Conservation (phyloP, 1,140 invertebrate species). For the Drosophila nebulosa region DNA sequence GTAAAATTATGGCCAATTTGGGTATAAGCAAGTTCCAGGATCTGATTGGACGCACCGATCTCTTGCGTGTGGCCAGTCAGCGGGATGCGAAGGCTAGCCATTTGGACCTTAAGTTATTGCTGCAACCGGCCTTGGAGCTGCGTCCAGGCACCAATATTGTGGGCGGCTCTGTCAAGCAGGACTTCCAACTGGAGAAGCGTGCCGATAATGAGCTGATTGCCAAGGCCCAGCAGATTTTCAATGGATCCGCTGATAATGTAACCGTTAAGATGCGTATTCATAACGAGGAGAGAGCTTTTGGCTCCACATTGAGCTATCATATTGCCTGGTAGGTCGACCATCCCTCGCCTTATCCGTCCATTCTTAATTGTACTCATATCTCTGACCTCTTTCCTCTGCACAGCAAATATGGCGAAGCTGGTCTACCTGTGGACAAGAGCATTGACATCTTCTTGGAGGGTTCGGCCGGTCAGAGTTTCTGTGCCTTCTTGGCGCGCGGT, state of each 20-base stretch:
- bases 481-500: slow-evolving; percentile 97
- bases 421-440: slow-evolving; percentile 90
- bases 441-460: slow-evolving; percentile 94
- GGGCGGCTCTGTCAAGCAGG: slow-evolving; percentile 93
- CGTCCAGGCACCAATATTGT: slow-evolving; percentile 94
- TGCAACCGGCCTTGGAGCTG: slow-evolving; percentile 94
- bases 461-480: slow-evolving; percentile 99
- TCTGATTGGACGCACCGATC: slow-evolving; percentile 95
- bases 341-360: no score
- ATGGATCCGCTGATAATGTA: slow-evolving; percentile 86
- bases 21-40: slow-evolving; percentile 96
- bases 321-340: slow-evolving; percentile 95
- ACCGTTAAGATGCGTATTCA: slow-evolving; percentile 91
- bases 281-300: slow-evolving; percentile 96
- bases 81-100: slow-evolving; percentile 89
- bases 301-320: slow-evolving; percentile 95
- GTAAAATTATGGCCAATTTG: slow-evolving; percentile 93
- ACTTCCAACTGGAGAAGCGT: slow-evolving; percentile 95
- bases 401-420: slow-evolving; percentile 93
- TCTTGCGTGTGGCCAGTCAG: slow-evolving; percentile 86
- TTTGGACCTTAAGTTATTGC: slow-evolving; percentile 91
- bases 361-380: no score
- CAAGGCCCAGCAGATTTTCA: slow-evolving; percentile 87
- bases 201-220: slow-evolving; percentile 93
- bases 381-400: background rate